A percentile compares a stretch with the other conserved stretches of the same genome.
Conservation (phyloP, 2,797 vertebrate genomes). For the Gorsachius magnificus region DNA sequence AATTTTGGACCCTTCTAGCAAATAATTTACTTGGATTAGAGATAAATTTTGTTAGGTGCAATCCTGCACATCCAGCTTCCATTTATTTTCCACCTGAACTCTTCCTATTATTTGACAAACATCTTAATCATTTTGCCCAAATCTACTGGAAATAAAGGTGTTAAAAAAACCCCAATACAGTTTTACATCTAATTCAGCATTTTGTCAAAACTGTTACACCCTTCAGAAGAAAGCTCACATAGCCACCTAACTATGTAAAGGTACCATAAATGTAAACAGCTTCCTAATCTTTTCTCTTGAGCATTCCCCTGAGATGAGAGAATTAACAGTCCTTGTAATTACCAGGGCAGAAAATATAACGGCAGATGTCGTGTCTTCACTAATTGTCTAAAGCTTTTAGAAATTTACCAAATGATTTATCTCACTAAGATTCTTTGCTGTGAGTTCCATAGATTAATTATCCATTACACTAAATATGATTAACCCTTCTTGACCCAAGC, state of each 20-base stretch:
- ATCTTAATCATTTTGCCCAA: neutral
- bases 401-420: neutral
- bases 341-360: neutral
- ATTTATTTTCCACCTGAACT: neutral
- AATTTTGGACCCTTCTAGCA: neutral
- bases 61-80: neutral
- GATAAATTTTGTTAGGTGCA: neutral
- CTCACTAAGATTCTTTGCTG: neutral
- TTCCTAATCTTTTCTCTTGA: neutral
- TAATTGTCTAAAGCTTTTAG: neutral
- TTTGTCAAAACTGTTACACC: neutral
- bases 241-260: neutral
- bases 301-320: neutral
- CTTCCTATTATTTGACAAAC: neutral
- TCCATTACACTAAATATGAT: neutral
- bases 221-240: neutral
- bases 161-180: neutral
- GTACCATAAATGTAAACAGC: neutral
- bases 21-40: neutral
- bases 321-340: conserved; percentile 40
- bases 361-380: neutral
- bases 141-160: neutral
- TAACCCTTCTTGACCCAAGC: neutral
- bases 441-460: neutral
- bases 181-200: neutral